Base-by-base conservation (phyloP, 2,113 vertebrate genomes). In the Laticauda laticaudata region DNA sequence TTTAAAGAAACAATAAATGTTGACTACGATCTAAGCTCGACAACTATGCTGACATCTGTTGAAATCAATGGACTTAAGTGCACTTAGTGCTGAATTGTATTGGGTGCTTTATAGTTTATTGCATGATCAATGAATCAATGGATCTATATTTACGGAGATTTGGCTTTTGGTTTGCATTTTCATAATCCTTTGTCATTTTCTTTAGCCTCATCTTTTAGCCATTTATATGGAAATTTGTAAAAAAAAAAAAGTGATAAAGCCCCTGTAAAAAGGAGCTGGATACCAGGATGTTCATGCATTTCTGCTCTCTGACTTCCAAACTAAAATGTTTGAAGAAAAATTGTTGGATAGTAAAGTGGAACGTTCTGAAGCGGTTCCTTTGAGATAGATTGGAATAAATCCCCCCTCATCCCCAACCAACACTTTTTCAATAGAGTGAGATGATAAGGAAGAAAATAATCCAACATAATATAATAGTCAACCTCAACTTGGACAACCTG, bases 41-140 rank as follows among this genome's bases (percentile, higher is more conserved):
- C 10, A 39, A 92, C 51, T 24, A 45, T 43, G 34, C 59, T 39
- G 88, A 69, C 64, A 61, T 69, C 91, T 43, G 23, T 39, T 92
- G 59, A 92, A 88, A 55, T 92, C 57, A 56, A 87, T 92, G 43
- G 86, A 92, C 12, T 86, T 57, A 91, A 91, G 64, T 75, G 87
- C 51, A 92, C 59, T 92, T 88, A 92, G 56, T 29, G 23, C 14
- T 54, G 34, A 26, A 64, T 15, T 92, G 51, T 51, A 45, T 12
- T 88, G n/a, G 18, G 9, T 18, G 6, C 59, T 92, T 53, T 69
- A 39, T 55, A 53, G 43, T 89, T 88, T 34, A 88, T 8, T 55
- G 34, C 23, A 59, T 61, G 43, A 75, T 88, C 92, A 81, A 14
- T 55, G 51, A 29, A 88, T 88, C 92, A 89, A 23, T 55, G 51